phyloP scores from a whole-genome alignment of 2,797 vertebrate species.

The Eleutherodactylus coqui region DNA sequence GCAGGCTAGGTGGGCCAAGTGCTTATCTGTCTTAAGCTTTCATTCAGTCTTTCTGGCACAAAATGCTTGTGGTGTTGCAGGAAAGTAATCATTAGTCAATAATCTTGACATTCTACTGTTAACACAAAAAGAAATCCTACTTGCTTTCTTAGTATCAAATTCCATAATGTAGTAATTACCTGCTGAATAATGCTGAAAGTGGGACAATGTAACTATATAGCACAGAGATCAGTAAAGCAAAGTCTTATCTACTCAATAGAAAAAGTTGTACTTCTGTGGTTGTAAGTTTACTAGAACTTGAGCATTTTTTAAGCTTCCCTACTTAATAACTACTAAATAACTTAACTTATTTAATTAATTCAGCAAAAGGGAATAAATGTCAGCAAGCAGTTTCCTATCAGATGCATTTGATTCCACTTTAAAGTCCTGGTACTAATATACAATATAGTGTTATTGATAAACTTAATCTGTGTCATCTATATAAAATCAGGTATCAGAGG shows the following conservation, averaged over 20 bases:
- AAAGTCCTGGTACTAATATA: neutral
- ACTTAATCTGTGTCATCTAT: neutral
- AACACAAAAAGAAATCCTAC: neutral
- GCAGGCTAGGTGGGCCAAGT: conserved; percentile 36
- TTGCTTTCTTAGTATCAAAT: conserved; percentile 4
- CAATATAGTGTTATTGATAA: neutral
- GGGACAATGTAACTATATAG: neutral
- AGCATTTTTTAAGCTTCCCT: neutral
- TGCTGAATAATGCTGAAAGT: neutral
- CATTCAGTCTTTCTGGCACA: conserved; percentile 24
- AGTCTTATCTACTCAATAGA: neutral
- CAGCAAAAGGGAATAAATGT: neutral
- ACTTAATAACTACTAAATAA: no score
- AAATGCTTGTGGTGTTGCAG: conserved; percentile 1
- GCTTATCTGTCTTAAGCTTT: conserved; percentile 41
- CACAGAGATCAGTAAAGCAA: neutral
- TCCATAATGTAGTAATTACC: neutral
- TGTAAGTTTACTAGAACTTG: neutral
- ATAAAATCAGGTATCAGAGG: neutral
- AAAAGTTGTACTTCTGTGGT: neutral
- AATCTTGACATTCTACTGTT: conserved; percentile 28
- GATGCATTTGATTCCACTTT: neutral
- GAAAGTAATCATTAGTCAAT: conserved; percentile 38
- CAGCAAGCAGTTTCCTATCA: neutral
- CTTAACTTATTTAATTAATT: neutral